Evolutionary conservation across 2,888 invertebrate genomes (phyloP).

Genomic region (Drosophila prolongata): DNA sequence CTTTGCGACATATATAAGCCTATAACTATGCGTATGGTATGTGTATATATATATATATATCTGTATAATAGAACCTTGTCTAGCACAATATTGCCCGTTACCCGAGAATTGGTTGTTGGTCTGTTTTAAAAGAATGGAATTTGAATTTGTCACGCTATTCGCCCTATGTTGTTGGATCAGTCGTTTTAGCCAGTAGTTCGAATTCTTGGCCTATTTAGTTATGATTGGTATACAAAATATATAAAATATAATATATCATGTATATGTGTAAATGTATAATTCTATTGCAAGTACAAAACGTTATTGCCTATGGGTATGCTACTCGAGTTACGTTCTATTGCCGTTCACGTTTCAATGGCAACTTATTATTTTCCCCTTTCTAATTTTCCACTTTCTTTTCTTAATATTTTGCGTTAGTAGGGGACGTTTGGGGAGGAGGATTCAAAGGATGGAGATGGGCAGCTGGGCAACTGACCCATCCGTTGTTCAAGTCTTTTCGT

Average conservation of each 20-base stretch:
- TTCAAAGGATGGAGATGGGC: slow-evolving; percentile 12
- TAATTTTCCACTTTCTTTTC: not conserved
- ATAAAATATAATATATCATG: slow-evolving; percentile 47
- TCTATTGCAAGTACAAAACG: slow-evolving; percentile 53
- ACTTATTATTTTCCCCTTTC: slow-evolving; percentile 15
- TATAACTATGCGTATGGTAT: slow-evolving; percentile 21
- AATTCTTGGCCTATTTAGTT: slow-evolving; percentile 16
- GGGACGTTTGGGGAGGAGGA: slow-evolving; percentile 1
- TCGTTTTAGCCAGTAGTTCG: slow-evolving; percentile 13
- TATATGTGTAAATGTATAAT: slow-evolving; percentile 48
- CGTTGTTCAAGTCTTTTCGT: slow-evolving; percentile 75
- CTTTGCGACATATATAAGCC: slow-evolving; percentile 15
- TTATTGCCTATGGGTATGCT: slow-evolving; percentile 32
- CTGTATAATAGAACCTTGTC: slow-evolving; percentile 36
- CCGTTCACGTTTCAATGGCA: slow-evolving; percentile 53
- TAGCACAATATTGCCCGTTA: slow-evolving; percentile 41
- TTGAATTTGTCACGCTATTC: slow-evolving; percentile 5
- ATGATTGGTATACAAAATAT: slow-evolving; percentile 54
- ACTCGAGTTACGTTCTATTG: slow-evolving; percentile 22
- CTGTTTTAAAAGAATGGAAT: slow-evolving; percentile 11
- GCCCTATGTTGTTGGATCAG: slow-evolving; percentile 21
- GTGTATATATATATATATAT: slow-evolving; percentile 8
- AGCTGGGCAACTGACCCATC: slow-evolving; percentile 21
- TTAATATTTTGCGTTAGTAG: not conserved
- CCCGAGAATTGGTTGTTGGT: slow-evolving; percentile 32